Percentiles rank a stretch among this genome's conserved stretches.
Evolutionary conservation across 2,113 vertebrate species (phyloP).

Genomic region (Peucedramus taeniatus): DNA sequence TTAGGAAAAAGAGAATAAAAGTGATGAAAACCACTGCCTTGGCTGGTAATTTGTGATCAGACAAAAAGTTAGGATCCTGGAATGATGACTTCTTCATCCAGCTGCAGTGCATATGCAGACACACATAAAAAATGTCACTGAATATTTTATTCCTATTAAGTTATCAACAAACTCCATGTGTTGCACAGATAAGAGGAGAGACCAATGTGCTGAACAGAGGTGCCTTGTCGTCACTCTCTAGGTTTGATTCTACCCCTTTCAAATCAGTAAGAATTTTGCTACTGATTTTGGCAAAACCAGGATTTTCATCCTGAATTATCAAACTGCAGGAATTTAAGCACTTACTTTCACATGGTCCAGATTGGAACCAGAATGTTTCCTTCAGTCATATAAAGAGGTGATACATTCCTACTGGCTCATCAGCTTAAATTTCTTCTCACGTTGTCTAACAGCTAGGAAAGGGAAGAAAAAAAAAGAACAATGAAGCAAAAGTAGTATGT

Average conservation of each 20-base stretch:
- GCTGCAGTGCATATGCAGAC: constrained; percentile 39
- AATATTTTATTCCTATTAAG: constrained; percentile 41
- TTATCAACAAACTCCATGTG: constrained; percentile 16
- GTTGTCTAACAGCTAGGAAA: background rate
- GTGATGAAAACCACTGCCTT: constrained; percentile 31
- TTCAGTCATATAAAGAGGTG: background rate
- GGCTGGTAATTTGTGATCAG: constrained; percentile 18
- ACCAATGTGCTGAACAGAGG: background rate
- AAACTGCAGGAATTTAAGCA: background rate
- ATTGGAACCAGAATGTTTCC: background rate
- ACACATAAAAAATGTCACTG: constrained; percentile 10
- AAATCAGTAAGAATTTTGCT: background rate
- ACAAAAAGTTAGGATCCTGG: constrained; percentile 8
- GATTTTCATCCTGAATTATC: background rate
- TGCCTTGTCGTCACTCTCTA: background rate
- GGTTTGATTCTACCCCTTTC: background rate
- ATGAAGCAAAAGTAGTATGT: constrained; percentile 18
- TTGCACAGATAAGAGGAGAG: constrained; percentile 1
- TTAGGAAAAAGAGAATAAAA: constrained; percentile 9
- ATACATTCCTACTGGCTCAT: constrained; percentile 14
- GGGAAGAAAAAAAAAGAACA: background rate
- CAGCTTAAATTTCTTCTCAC: constrained; percentile 13
- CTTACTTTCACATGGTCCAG: background rate
- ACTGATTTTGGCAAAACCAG: background rate
- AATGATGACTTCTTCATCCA: constrained; percentile 21